phyloP scores from a whole-genome alignment of 2,113 vertebrate genomes.

The Microtus ochrogaster region DNA sequence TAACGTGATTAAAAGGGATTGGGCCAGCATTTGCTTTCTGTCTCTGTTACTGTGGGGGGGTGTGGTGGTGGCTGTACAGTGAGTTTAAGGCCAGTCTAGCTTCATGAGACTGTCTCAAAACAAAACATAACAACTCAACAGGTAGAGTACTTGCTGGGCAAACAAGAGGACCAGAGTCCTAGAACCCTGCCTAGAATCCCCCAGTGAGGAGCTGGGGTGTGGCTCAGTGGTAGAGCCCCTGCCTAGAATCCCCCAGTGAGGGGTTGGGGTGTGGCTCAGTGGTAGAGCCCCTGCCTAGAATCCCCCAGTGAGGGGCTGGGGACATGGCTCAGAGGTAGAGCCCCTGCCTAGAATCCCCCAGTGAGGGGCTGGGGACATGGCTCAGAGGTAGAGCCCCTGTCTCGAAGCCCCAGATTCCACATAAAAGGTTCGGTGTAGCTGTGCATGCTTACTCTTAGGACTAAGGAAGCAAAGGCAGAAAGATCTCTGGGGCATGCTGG shows the following conservation, averaged over 20 bases:
- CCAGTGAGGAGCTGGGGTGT: background rate
- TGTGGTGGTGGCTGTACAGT: background rate
- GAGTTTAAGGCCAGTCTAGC: background rate
- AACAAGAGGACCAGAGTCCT: background rate
- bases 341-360: background rate
- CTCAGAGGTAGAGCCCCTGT: background rate
- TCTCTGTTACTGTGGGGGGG: background rate
- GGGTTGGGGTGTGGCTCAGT: background rate
- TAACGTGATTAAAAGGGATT: too few relatives aligned
- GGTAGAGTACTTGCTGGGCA: background rate
- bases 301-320: background rate
- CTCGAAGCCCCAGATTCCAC: background rate
- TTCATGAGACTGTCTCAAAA: background rate
- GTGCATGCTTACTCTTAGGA: background rate
- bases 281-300: background rate
- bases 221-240: background rate
- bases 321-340: background rate
- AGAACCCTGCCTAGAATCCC: background rate
- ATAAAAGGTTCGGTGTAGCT: background rate
- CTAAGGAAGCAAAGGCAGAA: background rate
- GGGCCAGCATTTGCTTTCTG: fast-evolving
- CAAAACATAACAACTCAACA: background rate
- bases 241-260: background rate
- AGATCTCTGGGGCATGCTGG: background rate
- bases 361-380: background rate